Evolutionary conservation across 1,140 invertebrate species (phyloP).

Genomic region (Ips nitidus): DNA sequence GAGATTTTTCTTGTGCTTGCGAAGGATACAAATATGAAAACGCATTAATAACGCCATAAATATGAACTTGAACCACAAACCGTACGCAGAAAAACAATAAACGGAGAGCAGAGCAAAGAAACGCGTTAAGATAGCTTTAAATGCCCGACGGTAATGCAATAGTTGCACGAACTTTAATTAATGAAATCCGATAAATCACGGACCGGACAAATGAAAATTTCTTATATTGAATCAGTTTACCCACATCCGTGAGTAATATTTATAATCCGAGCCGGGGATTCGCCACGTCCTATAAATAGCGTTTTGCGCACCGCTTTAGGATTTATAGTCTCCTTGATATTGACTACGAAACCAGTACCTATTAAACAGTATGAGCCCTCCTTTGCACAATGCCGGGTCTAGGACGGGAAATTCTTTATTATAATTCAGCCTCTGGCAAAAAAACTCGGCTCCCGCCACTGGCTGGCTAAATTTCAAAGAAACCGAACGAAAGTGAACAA

Average conservation of each 20-base stretch:
- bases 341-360: constrained; percentile 35
- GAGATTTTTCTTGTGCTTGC: no score
- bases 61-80: no score
- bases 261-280: constrained; percentile 22
- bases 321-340: constrained; percentile 39
- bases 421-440: no score
- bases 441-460: background rate
- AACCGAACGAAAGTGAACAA: constrained; percentile 22
- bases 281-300: constrained; percentile 34
- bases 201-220: constrained; percentile 31
- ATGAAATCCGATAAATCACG: constrained; percentile 37
- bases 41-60: no score
- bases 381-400: constrained; percentile 18
- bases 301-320: background rate
- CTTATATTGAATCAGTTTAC: constrained; percentile 33
- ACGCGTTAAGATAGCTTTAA: constrained; percentile 20
- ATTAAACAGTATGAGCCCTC: constrained; percentile 34
- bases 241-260: constrained; percentile 33
- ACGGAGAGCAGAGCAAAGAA: background rate
- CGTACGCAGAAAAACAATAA: no score
- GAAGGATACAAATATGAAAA: no score
- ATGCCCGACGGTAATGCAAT: constrained; percentile 23
- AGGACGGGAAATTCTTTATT: background rate
- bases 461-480: constrained; percentile 4
- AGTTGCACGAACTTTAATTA: constrained; percentile 35